These are phyloP conservation scores for Seriola quinqueradiata DNA, from an alignment of 2,113 vertebrate genomes.

Conservation along the genomic window DNA sequence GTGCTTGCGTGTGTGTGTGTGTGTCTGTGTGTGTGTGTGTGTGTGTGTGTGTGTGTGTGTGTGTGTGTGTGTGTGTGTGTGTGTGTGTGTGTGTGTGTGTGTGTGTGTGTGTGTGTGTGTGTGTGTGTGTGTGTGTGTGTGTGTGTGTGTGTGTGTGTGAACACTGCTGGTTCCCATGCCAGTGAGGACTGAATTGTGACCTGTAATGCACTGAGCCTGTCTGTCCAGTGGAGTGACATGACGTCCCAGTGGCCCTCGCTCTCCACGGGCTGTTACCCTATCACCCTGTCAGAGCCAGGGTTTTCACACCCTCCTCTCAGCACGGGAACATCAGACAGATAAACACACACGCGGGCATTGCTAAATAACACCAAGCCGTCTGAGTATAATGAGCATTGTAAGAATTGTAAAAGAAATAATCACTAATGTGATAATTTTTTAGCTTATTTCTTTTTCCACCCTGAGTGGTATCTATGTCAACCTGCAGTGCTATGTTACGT, in stretches of 20 bases:
- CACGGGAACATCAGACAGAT: constrained; percentile 51
- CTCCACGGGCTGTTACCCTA: constrained; percentile 71
- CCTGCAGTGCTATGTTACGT: neutral
- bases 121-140: constrained; percentile 31
- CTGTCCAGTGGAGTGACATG: constrained; percentile 72
- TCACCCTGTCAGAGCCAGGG: constrained; percentile 58
- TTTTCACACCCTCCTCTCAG: constrained; percentile 74
- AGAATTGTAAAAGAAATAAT: constrained; percentile 41
- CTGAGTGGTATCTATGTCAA: constrained; percentile 3
- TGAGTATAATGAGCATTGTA: constrained; percentile 36
- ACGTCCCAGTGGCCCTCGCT: constrained; percentile 63
- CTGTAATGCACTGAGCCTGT: constrained; percentile 68
- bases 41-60: constrained; percentile 31
- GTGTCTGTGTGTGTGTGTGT: constrained; percentile 44
- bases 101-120: constrained; percentile 42
- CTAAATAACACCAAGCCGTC: constrained; percentile 42
- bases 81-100: constrained; percentile 28
- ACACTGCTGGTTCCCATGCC: constrained; percentile 72
- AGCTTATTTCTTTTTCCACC: constrained; percentile 18
- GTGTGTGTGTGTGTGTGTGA: constrained; percentile 36
- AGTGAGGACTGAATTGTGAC: constrained; percentile 71
- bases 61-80: constrained; percentile 35
- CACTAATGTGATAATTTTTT: constrained; percentile 44
- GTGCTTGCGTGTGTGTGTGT: constrained; percentile 35
- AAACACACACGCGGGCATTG: constrained; percentile 12